Evolutionary conservation across 2,797 vertebrate genomes (phyloP).

Genomic region (Spheniscus humboldti): DNA sequence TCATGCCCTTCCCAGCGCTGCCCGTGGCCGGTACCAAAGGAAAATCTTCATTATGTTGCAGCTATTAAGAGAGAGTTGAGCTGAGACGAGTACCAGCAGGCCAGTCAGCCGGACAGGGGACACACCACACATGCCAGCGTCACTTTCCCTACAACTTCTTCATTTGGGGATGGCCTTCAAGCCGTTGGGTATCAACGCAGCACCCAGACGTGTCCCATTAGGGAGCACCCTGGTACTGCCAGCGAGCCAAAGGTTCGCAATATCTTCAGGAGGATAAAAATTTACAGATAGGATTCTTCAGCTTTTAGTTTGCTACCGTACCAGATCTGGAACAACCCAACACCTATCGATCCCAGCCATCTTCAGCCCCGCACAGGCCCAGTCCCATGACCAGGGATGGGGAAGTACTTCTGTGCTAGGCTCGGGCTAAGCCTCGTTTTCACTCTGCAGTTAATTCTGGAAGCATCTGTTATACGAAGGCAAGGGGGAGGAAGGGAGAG

Average conservation of each 20-base stretch:
- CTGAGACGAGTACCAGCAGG: neutral
- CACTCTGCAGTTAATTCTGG: neutral
- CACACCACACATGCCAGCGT: rapidly evolving
- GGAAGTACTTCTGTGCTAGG: neutral
- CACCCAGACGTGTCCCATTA: neutral
- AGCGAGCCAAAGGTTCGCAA: neutral
- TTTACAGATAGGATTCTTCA: neutral
- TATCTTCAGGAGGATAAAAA: neutral
- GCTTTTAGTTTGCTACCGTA: neutral
- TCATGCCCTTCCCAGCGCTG: neutral
- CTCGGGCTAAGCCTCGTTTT: neutral
- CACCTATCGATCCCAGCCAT: neutral
- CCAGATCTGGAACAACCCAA: neutral
- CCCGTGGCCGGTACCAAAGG: neutral
- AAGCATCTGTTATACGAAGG: neutral
- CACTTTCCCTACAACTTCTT: neutral
- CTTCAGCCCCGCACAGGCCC: neutral
- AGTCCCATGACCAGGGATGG: neutral
- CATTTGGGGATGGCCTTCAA: neutral
- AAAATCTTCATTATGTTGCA: neutral
- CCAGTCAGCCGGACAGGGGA: neutral
- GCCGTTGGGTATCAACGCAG: rapidly evolving
- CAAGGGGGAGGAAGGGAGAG: neutral
- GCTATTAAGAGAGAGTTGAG: neutral
- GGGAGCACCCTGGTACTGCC: neutral